Evolutionary conservation across 2,888 invertebrate species (phyloP).

Genomic region (Geophilus truncorum): DNA sequence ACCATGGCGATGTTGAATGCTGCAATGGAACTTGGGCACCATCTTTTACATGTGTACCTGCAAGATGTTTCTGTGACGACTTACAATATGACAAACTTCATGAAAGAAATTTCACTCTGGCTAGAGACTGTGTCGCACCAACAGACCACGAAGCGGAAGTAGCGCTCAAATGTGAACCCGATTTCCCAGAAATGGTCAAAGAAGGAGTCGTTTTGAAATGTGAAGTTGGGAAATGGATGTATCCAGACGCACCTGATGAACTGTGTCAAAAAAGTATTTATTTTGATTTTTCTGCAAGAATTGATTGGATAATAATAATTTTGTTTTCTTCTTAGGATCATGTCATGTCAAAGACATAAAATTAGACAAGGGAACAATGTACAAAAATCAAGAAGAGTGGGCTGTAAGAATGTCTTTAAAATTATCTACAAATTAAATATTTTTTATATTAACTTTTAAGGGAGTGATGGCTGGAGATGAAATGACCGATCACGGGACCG

Average conservation of each 20-base stretch:
- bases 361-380: neutral
- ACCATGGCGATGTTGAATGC: neutral
- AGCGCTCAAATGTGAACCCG: neutral
- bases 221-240: neutral
- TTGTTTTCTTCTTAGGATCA: neutral
- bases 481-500: neutral
- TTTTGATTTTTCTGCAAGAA: too few species aligned
- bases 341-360: constrained; percentile 3
- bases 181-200: neutral
- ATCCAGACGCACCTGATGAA: neutral
- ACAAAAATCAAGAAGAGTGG: constrained; percentile 6
- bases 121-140: neutral
- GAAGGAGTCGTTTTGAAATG: neutral
- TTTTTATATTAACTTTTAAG: neutral
- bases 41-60: neutral
- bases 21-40: neutral
- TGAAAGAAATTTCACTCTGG: neutral
- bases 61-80: constrained; percentile 25
- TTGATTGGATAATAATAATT: too few species aligned
- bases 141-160: neutral
- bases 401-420: neutral
- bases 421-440: neutral
- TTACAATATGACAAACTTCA: neutral
- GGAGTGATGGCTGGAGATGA: neutral
- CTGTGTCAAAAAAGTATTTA: neutral